Evolutionary conservation across 2,888 invertebrate species (phyloP).

Genomic region (Muscina levida): DNA sequence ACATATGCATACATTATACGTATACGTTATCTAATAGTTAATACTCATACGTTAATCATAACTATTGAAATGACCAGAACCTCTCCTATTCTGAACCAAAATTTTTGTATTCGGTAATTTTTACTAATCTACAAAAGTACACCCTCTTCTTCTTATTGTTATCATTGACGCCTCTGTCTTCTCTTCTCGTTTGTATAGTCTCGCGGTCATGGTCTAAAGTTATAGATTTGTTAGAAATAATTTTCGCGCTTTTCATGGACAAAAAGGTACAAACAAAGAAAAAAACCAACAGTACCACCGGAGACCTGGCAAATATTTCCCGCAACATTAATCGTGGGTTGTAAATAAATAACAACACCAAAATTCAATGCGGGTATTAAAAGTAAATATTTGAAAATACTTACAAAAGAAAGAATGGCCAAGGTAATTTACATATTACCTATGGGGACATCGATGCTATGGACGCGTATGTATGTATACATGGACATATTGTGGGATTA

Average conservation of each 20-base stretch:
- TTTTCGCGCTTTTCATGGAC: conserved; percentile 63
- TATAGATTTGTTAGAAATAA: conserved; percentile 66
- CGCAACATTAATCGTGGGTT: conserved; percentile 66
- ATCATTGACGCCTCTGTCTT: conserved; percentile 9
- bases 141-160: not conserved
- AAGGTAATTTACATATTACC: not conserved
- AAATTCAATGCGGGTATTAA: conserved; percentile 63
- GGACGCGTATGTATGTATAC: not conserved
- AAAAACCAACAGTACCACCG: not conserved
- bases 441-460: too few relatives aligned
- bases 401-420: conserved; percentile 37
- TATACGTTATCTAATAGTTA: too few relatives aligned
- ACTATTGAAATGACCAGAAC: too few relatives aligned
- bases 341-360: conserved; percentile 42
- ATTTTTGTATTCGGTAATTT: too few relatives aligned
- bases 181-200: not conserved
- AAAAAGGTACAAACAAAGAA: conserved; percentile 10
- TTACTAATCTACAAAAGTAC: not conserved
- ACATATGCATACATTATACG: too few relatives aligned
- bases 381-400: conserved; percentile 65
- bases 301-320: conserved; percentile 59
- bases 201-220: conserved; percentile 40
- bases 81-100: too few relatives aligned
- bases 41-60: too few relatives aligned
- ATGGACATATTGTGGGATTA: conserved; percentile 43